A percentile compares a stretch with the other conserved stretches of the same genome.
Evolutionary conservation across 1,140 invertebrate genomes (phyloP).

Genomic region (Apis laboriosa): DNA sequence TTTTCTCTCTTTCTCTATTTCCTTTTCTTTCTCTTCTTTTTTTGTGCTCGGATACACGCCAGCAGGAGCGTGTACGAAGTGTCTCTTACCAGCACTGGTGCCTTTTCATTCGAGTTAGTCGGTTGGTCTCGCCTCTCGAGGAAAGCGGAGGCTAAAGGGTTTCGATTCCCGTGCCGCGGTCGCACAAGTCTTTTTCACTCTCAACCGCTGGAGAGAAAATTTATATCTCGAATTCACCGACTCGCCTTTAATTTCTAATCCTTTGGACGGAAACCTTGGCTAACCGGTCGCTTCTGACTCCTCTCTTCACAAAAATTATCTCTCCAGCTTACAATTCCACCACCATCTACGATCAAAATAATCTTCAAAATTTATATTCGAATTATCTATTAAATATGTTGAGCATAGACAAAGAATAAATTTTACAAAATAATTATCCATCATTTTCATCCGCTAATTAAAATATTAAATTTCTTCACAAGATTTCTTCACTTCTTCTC

Average conservation of each 20-base stretch:
- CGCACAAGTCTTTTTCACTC: constrained; percentile 36
- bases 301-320: not conserved
- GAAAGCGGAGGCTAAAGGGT: constrained; percentile 48
- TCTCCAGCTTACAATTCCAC: not conserved
- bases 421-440: not conserved
- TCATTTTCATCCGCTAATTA: not conserved
- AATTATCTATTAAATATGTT: not conserved
- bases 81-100: constrained; percentile 55
- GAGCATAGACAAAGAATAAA: not conserved
- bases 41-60: constrained; percentile 46
- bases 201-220: not conserved
- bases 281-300: not conserved
- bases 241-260: constrained; percentile 37
- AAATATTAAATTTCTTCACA: not conserved
- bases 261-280: constrained; percentile 1
- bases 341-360: not conserved
- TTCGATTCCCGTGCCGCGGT: constrained; percentile 43
- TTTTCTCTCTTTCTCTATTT: constrained; percentile 23
- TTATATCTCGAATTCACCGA: constrained; percentile 17
- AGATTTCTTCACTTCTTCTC: too few species aligned
- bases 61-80: constrained; percentile 56
- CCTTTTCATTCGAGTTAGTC: constrained; percentile 60
- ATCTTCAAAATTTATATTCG: not conserved
- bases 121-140: constrained; percentile 53
- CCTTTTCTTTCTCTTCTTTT: constrained; percentile 19